Conservation (phyloP, 2,888 invertebrate species). For the Agriotes lineatus region DNA sequence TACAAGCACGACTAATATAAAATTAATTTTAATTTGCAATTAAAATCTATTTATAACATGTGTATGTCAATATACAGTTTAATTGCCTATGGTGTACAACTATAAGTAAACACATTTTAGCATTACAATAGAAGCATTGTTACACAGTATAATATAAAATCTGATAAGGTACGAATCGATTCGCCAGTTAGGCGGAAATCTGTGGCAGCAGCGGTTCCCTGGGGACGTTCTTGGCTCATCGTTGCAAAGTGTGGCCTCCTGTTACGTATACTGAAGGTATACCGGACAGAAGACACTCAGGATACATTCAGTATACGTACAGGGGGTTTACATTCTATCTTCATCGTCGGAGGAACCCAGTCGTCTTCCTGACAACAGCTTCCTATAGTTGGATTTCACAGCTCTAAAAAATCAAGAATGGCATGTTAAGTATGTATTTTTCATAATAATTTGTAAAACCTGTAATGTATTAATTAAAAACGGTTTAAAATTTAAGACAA, state of each 20-base stretch:
- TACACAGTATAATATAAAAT: background rate
- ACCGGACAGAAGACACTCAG: slow-evolving; percentile 98
- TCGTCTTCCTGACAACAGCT: background rate
- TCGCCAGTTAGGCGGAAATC: background rate
- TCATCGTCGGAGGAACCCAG: slow-evolving; percentile 36
- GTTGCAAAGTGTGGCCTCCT: slow-evolving; percentile 88
- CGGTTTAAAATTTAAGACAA: slow-evolving; percentile 8
- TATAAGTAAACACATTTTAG: background rate
- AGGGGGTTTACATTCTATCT: slow-evolving; percentile 82
- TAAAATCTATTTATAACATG: slow-evolving; percentile 1
- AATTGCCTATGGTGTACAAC: background rate
- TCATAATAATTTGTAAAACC: background rate
- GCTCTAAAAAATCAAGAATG: background rate
- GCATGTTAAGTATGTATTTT: slow-evolving; percentile 7
- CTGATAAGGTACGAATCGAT: background rate
- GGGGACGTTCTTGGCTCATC: slow-evolving; percentile 62
- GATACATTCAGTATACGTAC: slow-evolving; percentile 99
- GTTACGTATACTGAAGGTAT: slow-evolving; percentile 99
- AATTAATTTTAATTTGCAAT: slow-evolving; percentile 6
- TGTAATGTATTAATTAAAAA: slow-evolving; percentile 5
- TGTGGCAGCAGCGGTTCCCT: background rate
- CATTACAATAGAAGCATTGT: background rate
- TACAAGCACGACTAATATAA: background rate
- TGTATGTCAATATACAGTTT: slow-evolving; percentile 4
- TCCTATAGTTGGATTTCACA: background rate